Percentiles rank a stretch among this genome's conserved stretches.
Conservation (phyloP, 2,888 invertebrate species). For the Drosophila falleni region DNA sequence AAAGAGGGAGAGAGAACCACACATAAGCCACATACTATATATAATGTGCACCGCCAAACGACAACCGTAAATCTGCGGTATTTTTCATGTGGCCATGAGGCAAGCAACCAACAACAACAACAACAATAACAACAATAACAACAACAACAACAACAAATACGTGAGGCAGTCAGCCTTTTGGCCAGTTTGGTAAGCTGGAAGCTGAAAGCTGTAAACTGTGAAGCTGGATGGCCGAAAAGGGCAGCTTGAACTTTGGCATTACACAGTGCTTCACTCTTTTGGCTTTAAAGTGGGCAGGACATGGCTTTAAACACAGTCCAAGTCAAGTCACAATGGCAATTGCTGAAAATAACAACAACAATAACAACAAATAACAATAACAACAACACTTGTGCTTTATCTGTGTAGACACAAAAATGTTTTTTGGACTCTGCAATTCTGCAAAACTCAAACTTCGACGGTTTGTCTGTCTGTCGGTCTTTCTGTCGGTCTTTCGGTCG, state of each 20-base stretch:
- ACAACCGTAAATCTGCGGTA: conserved; percentile 81
- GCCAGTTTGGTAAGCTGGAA: conserved; percentile 59
- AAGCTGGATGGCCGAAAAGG: conserved; percentile 42
- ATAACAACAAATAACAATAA: conserved; percentile 8
- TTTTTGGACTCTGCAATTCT: conserved; percentile 6
- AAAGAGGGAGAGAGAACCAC: conserved; percentile 23
- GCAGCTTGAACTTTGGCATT: conserved; percentile 62
- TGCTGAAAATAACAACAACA: conserved; percentile 13
- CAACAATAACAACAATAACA: conserved; percentile 18
- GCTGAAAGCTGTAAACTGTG: conserved; percentile 64
- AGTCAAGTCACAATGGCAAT: conserved; percentile 27
- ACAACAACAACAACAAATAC: too few relatives aligned
- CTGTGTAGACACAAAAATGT: conserved; percentile 9
- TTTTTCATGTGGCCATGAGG: conserved; percentile 75
- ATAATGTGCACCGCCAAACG: conserved; percentile 73
- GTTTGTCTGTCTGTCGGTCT: neutral
- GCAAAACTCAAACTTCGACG: neutral
- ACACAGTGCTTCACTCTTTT: conserved; percentile 25
- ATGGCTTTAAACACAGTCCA: conserved; percentile 39
- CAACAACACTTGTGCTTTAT: conserved; percentile 28
- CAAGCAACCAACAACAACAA: conserved; percentile 25
- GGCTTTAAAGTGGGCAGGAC: conserved; percentile 57
- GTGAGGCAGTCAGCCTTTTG: conserved; percentile 36
- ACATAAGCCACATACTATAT: conserved; percentile 67
- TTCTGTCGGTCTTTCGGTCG: too few relatives aligned